Base-by-base conservation (phyloP, 2,888 invertebrate species). In the Orthosia incerta region DNA sequence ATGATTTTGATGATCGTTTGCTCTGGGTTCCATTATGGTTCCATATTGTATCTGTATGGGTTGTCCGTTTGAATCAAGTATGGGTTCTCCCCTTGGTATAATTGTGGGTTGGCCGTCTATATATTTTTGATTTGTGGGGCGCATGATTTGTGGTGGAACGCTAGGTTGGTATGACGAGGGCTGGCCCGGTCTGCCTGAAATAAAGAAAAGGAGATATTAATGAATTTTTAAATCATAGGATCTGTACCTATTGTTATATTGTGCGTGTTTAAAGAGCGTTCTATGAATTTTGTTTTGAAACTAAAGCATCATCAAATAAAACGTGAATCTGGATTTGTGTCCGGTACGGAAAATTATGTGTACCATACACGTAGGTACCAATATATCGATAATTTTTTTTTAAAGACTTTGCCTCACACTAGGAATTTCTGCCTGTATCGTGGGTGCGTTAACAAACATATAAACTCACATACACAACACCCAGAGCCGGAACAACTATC, bases 121-220 rank as follows among this genome's bases (percentile, higher is more conserved):
- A 45, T 72, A 45, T 26, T 15, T 20, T 72, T 73, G n/a, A 20
- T 71, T 71, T 16, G 23, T 74, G 7, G 56, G 48, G 12, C n/a
- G 57, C 7, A 62, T n/a, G 15, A 39, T 20, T 18, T 59, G 50
- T 1, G 31, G 31, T 23, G 59, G 70, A n/a, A 45, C 50, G 0
- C n/a, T 4, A 7, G 45, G 50, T 7, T 76, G 26, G 66, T 87
- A 87, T 1, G 90, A 90, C 4, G 91, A 91, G 13, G 90, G 91
- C 13, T 76, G 62, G 3, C 61, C 70, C 18, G 65, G 69, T 65
- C 68, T 79, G 15, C 61, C 78, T 85, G 76, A n/a, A 81, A 83
- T 51, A 2, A 39, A 39, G 4, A 59, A 53, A 39, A 39, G 39
- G 7, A 9, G 39, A 7, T 39, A 9, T 31, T 39, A 39, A 9